Evolutionary conservation across 92 coral and sea anemone genomes (phyloP), one percentile per base, ranked within the genome.

Genomic region (Bergia sp.): DNA sequence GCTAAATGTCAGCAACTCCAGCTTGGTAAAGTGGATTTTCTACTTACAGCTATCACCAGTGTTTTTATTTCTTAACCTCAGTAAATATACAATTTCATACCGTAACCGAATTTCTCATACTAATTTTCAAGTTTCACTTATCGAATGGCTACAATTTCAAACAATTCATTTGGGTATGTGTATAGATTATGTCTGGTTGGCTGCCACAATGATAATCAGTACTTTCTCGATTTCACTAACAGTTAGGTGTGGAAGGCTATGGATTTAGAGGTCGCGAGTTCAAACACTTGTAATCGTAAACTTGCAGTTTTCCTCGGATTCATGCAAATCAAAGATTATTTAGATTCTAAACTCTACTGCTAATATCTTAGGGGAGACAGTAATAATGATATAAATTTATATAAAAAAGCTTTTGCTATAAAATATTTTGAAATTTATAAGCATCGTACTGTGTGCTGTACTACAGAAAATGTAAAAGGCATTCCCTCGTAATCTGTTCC

Each of bases 201-300:
- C 67, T 37, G 36, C 69, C 50, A 20, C 83, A 43, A 41, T 66
- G 38, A 72, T 36, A 39, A 72, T 45, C 49, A 79, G 55, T 79
- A 4, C 85, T 80, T 55, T 80, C 85, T 57, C 72, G 71, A 80
- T 80, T 80, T 80, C 72, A 37, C 57, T 23, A 49, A 49, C 85
- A 57, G 72, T 37, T 58, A 80, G 16, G 13, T 80, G 72, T 23
- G 37, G 45, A 80, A 37, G 73, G 72, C 44, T 80, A 58, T 5
- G 47, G 10, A 36, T 50, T 55, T 36, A 29, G 39, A 37, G 79
- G 79, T 84, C 87, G 87, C 41, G 37, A 72, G 87, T 69, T 84
- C 74, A 84, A 71, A 55, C 78, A 36, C 53, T 44, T 79, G 55
- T 44, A 45, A 44, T 84, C 38, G 58, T 64, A 84, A 49, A 73